These are phyloP conservation scores for Leptopilina myrica DNA, from an alignment of 2,888 invertebrate species.

Conservation along the genomic window DNA sequence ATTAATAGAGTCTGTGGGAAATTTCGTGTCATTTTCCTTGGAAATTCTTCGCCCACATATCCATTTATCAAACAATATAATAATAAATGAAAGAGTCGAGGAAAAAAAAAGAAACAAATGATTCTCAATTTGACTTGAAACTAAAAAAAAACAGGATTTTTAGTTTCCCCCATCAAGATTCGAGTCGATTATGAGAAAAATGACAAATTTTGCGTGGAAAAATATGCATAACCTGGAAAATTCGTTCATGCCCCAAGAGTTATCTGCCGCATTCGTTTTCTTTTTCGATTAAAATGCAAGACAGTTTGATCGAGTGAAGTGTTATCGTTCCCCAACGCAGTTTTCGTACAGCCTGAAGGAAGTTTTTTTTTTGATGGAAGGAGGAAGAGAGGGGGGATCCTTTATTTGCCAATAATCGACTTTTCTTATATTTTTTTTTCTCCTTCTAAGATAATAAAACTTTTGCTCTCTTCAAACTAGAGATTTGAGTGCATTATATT, in stretches of 20 bases:
- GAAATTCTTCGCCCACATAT: too few relatives aligned
- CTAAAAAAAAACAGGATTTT: not conserved
- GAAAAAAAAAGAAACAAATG: too few relatives aligned
- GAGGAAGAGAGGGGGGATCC: not conserved
- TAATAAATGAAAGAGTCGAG: too few relatives aligned
- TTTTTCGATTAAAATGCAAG: conserved; percentile 40
- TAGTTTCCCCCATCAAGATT: not conserved
- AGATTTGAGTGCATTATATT: not conserved
- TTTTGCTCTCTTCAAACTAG: not conserved
- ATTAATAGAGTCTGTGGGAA: too few relatives aligned
- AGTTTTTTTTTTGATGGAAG: not conserved
- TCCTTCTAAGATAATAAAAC: not conserved
- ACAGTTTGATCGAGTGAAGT: conserved; percentile 37
- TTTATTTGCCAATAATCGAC: conserved; percentile 19
- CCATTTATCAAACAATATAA: too few relatives aligned
- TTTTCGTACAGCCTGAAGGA: not conserved
- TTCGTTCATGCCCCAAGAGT: conserved; percentile 18
- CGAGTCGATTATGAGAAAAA: not conserved
- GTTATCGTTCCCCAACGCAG: conserved; percentile 18
- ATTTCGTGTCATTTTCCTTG: too few relatives aligned
- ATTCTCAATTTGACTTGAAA: too few relatives aligned
- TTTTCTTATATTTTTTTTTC: not conserved
- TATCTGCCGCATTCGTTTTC: conserved; percentile 36
- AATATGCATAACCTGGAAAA: conserved; percentile 38
- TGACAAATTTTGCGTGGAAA: conserved; percentile 32